A percentile compares a stretch with the other conserved stretches of the same genome.
Evolutionary conservation across 2,113 vertebrate species (phyloP).

Genomic region (Callocephalon fimbriatum): DNA sequence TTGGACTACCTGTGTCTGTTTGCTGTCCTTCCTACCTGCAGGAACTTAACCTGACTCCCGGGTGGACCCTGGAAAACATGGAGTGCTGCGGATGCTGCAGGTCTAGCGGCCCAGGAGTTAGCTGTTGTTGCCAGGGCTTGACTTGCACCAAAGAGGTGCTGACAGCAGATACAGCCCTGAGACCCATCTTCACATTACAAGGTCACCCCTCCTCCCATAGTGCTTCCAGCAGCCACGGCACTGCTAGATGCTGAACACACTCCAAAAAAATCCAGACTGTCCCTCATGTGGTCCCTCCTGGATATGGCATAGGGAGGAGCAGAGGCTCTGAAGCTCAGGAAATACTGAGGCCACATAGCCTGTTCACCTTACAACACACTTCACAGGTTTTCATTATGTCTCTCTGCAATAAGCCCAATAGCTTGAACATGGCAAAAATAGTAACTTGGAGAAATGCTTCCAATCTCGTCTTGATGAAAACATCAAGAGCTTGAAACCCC

Average conservation of each 20-base stretch:
- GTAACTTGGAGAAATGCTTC: background rate
- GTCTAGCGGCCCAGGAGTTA: accelerated
- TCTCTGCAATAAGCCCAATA: background rate
- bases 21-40: background rate
- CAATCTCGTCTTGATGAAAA: background rate
- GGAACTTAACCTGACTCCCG: background rate
- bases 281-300: background rate
- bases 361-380: background rate
- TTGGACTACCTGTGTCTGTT: background rate
- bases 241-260: background rate
- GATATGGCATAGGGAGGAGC: background rate
- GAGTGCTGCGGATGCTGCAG: accelerated
- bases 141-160: background rate
- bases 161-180: background rate
- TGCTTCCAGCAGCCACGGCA: background rate
- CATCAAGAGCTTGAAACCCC: background rate
- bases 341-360: background rate
- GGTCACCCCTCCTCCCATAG: background rate
- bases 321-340: background rate
- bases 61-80: background rate
- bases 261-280: accelerated
- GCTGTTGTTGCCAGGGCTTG: background rate
- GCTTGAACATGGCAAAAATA: background rate
- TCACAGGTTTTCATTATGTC: background rate
- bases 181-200: background rate